A percentile compares a stretch with the other conserved stretches of the same genome.
phyloP scores from a whole-genome alignment of 1,140 invertebrate species.

The Venturia canescens region DNA sequence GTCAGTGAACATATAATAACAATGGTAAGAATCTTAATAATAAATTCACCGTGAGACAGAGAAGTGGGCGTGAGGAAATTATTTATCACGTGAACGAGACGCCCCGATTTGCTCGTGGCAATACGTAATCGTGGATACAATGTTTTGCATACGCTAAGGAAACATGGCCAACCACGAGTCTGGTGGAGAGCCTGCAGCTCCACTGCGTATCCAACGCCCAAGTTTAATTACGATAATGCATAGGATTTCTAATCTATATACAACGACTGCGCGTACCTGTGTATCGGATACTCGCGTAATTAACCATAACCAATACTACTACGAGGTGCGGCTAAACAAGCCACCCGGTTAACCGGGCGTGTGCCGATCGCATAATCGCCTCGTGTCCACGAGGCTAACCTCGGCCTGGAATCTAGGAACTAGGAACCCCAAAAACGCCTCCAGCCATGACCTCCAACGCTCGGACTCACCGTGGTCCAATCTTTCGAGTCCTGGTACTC shows the following conservation, averaged over 20 bases:
- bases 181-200: not conserved
- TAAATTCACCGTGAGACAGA: constrained; percentile 10
- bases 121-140: constrained; percentile 20
- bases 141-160: constrained; percentile 4
- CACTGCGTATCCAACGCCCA: not conserved
- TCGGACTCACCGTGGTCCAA: not conserved
- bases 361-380: too few relatives aligned
- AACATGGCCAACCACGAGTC: not conserved
- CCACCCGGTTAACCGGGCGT: not conserved
- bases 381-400: not conserved
- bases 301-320: not conserved
- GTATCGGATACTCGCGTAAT: constrained; percentile 6
- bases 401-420: not conserved
- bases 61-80: constrained; percentile 26
- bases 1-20: not conserved
- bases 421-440: constrained; percentile 7
- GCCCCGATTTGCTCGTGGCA: not conserved
- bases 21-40: constrained; percentile 30
- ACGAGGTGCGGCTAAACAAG: not conserved
- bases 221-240: constrained; percentile 1
- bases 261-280: not conserved
- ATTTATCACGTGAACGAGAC: constrained; percentile 17
- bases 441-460: not conserved
- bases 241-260: constrained; percentile 5
- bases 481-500: not conserved